These are phyloP conservation scores for Acipenser oxyrinchus DNA, from an alignment of 2,797 vertebrate genomes.

Conservation along the genomic window DNA sequence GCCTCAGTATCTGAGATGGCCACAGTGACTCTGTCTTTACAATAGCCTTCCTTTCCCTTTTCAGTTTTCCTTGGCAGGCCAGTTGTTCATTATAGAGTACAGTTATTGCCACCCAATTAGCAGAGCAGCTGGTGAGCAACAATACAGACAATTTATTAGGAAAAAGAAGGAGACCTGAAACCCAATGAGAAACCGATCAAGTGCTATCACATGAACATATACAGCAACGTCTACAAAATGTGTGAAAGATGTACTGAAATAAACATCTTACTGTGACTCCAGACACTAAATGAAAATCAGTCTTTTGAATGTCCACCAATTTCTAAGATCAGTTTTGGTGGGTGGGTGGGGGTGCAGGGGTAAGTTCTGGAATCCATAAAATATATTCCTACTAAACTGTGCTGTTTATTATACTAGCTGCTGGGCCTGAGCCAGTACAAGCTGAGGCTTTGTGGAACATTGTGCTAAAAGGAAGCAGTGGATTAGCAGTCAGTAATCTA, in stretches of 20 bases:
- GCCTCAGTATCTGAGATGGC: background rate
- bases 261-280: background rate
- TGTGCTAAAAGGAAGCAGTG: conserved; percentile 28
- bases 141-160: too few species aligned
- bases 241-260: too few species aligned
- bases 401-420: conserved; percentile 1
- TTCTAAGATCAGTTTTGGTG: conserved; percentile 10
- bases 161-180: too few species aligned
- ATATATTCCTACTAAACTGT: background rate
- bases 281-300: conserved; percentile 1
- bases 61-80: background rate
- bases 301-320: background rate
- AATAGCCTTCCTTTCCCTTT: background rate
- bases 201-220: too few species aligned
- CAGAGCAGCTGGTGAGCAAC: background rate
- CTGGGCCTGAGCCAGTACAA: background rate
- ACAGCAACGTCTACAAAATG: too few species aligned
- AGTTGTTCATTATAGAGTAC: background rate
- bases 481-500: conserved; percentile 28
- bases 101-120: background rate
- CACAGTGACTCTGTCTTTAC: background rate
- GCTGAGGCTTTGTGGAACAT: conserved; percentile 16
- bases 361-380: background rate
- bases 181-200: too few species aligned
- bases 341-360: background rate